Percentiles rank a stretch among this genome's conserved stretches.
phyloP scores from a whole-genome alignment of 2,797 vertebrate species.

The Neostethus bicornis region DNA sequence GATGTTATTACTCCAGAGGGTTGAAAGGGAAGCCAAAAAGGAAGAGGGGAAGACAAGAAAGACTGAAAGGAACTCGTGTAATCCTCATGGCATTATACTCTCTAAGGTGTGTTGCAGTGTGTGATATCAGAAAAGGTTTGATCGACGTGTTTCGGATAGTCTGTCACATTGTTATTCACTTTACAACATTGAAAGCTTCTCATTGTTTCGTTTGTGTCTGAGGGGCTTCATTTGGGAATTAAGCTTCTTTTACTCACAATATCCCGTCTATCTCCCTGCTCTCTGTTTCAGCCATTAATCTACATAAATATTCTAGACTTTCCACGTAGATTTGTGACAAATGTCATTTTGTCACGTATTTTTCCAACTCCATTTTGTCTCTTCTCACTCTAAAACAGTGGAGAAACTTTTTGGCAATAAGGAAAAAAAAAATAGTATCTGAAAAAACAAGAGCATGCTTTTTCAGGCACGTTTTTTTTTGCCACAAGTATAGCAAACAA shows the following conservation, averaged over 20 bases:
- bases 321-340: not conserved
- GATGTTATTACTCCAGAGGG: slow-evolving; percentile 61
- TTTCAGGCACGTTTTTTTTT: slow-evolving; percentile 1
- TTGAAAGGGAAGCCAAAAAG: slow-evolving; percentile 34
- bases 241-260: not conserved
- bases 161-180: slow-evolving; percentile 57
- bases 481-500: not conserved
- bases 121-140: slow-evolving; percentile 62
- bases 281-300: not conserved
- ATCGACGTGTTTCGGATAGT: slow-evolving; percentile 52
- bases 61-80: slow-evolving; percentile 53
- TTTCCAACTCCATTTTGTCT: not conserved
- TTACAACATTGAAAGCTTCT: not conserved
- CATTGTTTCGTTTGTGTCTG: not conserved
- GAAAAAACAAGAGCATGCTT: not conserved
- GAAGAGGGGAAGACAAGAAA: slow-evolving; percentile 34
- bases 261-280: not conserved
- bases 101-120: slow-evolving; percentile 31
- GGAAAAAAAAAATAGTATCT: too few species aligned
- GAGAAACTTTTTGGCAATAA: too few species aligned
- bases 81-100: slow-evolving; percentile 53
- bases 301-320: not conserved
- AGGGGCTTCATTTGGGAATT: not conserved
- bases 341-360: not conserved
- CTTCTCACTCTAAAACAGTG: slow-evolving; percentile 35